Base-by-base conservation (phyloP, 2,888 invertebrate species). In the Oscheius onirici region DNA sequence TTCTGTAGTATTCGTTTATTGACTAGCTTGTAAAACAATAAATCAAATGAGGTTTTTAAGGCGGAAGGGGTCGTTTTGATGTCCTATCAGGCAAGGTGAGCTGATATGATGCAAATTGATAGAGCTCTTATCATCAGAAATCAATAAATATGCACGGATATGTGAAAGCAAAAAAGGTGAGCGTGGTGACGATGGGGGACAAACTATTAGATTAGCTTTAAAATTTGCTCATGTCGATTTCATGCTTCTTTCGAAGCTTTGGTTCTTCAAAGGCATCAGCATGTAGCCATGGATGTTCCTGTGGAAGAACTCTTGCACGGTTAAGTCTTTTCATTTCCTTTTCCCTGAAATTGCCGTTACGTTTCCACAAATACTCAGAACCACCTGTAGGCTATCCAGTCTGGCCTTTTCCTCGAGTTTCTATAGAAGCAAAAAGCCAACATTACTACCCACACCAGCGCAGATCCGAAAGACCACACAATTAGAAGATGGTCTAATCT, bases 231-330 rank as follows among this genome's bases (percentile, higher is more conserved):
- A 73, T 55, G 28, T 73, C 69, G 20, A 79, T 72, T 68, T 76
- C 77, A 20, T 74, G 75, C 22, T 77, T 77, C 10, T 58, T 74
- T 54, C 49, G 66, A 41, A 66, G 66, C 11, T 74, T 58, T 10
- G 67, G 61, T 41, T 81, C 79, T 72, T 78, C 81, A 51, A 81
- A 81, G 10, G 81, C 81, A 52, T 81, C 79, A 8, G 76, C 75
- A 58, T 81, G 81, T 0, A 73, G 22, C 81, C 81, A 81, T 13
- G 77, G 79, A 76, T 76, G 77, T 24, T 79, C 79, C 28, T 73
- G 74, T 22, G 69, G 69, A 5, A 79, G 26, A 1, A 79, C 72
- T 1, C 79, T 57, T 22, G 76, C 69, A 49, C 72, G 71, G 13
- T 71, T 69, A 15, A 71, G 61, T 63, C 70, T 15, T 28, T 63